A percentile compares a stretch with the other conserved stretches of the same genome.
phyloP scores from a whole-genome alignment of 1,140 invertebrate species.

The Pogonognathellus flavescens region DNA sequence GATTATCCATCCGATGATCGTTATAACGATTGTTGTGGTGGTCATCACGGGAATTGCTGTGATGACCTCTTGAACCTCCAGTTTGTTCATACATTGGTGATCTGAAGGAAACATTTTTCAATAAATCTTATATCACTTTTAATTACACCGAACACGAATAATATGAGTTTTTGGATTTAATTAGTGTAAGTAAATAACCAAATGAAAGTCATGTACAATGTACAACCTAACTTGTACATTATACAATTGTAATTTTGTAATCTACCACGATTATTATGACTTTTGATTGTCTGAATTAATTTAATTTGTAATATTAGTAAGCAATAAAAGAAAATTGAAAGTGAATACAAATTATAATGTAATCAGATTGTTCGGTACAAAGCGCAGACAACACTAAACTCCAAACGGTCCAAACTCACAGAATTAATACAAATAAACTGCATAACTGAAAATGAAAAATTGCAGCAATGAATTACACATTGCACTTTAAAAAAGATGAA shows the following conservation, averaged over 20 bases:
- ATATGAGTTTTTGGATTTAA: background rate
- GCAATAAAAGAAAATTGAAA: slow-evolving; percentile 2
- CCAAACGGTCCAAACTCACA: background rate
- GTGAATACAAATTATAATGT: no score
- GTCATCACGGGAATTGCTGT: slow-evolving; percentile 20
- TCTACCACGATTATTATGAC: no score
- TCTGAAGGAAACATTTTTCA: slow-evolving; percentile 4
- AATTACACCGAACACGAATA: background rate
- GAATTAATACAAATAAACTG: background rate
- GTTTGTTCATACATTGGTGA: slow-evolving; percentile 55
- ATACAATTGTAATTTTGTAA: no score
- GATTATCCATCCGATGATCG: slow-evolving; percentile 43
- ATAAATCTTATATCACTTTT: background rate
- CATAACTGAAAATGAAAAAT: no score
- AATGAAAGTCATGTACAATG: no score
- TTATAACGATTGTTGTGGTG: slow-evolving; percentile 44
- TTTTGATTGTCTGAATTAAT: no score
- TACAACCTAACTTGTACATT: no score
- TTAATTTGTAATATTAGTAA: background rate
- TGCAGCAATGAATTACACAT: background rate
- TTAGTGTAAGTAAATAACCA: slow-evolving; percentile 11
- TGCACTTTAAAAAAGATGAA: background rate
- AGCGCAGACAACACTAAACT: background rate
- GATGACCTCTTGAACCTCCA: slow-evolving; percentile 27
- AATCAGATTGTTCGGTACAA: no score